Percentiles rank a stretch among this genome's conserved stretches.
phyloP scores from a whole-genome alignment of 2,113 vertebrate species.

The Camelus dromedarius region DNA sequence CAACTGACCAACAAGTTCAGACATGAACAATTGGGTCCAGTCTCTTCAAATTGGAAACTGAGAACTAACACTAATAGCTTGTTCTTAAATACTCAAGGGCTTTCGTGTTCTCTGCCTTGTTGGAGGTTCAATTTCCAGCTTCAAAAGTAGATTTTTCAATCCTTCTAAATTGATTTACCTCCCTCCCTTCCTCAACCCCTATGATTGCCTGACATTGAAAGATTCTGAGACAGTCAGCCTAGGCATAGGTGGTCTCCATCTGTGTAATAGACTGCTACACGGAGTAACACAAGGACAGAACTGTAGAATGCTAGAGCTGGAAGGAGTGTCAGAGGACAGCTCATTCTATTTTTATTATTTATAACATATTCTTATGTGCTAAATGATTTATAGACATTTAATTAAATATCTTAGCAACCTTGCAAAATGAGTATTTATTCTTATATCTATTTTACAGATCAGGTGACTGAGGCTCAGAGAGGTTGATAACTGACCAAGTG shows the following conservation, averaged over 20 bases:
- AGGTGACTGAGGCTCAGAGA: not conserved
- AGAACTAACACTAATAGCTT: not conserved
- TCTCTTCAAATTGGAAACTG: not conserved
- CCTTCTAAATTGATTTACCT: not conserved
- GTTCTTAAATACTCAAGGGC: conserved; percentile 31
- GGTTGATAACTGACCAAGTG: not conserved
- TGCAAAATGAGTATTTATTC: not conserved
- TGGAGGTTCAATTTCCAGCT: not conserved
- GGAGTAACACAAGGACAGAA: not conserved
- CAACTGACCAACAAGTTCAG: not conserved
- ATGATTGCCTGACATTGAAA: not conserved
- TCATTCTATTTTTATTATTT: not conserved
- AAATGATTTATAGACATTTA: not conserved
- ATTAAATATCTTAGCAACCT: not conserved
- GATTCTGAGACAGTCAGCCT: not conserved
- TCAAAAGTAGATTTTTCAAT: not conserved
- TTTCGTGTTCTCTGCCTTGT: not conserved
- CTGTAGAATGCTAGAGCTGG: not conserved
- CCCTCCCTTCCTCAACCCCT: not conserved
- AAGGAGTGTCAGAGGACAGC: not conserved
- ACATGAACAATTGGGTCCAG: not conserved
- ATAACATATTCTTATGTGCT: not conserved
- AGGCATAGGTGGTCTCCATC: not conserved
- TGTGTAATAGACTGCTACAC: not conserved
- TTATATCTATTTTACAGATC: not conserved